A percentile compares a stretch with the other conserved stretches of the same genome.
Conservation (phyloP, 2,797 vertebrate genomes). For the Odontamblyopus rebecca region DNA sequence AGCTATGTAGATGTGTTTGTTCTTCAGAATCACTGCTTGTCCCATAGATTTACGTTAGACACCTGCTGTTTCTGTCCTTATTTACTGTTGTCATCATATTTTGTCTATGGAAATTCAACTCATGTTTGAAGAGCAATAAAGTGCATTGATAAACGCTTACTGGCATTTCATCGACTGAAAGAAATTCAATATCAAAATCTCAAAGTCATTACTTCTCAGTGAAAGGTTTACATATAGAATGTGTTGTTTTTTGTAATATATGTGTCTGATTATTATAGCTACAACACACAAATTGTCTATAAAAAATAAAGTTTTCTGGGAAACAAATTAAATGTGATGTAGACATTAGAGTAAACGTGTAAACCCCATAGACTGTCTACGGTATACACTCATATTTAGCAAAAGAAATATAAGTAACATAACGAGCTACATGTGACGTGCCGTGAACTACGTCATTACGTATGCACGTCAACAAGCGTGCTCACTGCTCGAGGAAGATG, state of each 20-base stretch:
- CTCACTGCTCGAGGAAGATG: conserved; percentile 51
- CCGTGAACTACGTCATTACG: conserved; percentile 43
- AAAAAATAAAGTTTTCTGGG: background rate
- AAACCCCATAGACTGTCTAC: no score
- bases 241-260: background rate
- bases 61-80: conserved; percentile 67
- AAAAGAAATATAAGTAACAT: no score
- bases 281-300: no score
- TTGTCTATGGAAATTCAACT: conserved; percentile 78
- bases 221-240: background rate
- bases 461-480: conserved; percentile 46
- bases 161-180: conserved; percentile 53
- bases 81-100: conserved; percentile 79
- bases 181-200: background rate
- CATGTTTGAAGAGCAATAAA: conserved; percentile 87
- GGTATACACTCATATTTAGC: no score
- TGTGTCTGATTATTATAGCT: background rate
- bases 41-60: conserved; percentile 68
- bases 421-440: background rate
- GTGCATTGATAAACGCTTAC: conserved; percentile 70
- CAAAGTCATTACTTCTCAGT: background rate
- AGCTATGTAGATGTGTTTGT: conserved; percentile 68
- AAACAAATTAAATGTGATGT: background rate
- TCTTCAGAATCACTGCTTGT: conserved; percentile 61
- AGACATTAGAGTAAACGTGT: background rate